Conservation (phyloP, 2,113 vertebrate species). For the Coregonus clupeaformis region DNA sequence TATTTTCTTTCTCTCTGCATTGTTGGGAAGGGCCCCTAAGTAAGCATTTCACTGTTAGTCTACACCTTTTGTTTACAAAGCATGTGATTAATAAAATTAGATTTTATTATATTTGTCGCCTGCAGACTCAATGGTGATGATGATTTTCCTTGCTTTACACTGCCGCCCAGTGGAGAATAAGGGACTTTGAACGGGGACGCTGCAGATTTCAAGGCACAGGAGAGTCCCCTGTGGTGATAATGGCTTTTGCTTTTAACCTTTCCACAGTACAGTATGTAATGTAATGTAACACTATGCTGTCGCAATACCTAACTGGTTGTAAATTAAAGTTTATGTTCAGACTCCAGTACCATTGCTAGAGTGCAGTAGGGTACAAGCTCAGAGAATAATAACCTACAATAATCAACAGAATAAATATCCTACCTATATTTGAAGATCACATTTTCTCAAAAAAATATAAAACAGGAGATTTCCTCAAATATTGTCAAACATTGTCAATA, state of each 20-base stretch:
- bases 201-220: neutral
- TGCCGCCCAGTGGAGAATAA: slow-evolving; percentile 53
- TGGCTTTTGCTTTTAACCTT: neutral
- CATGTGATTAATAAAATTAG: no score
- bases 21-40: no score
- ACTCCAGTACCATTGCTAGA: neutral
- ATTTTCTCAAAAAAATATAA: no score
- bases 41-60: no score
- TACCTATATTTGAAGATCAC: no score
- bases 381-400: no score
- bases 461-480: no score
- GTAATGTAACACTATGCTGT: neutral
- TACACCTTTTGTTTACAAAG: no score
- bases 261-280: neutral
- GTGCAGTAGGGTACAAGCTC: no score
- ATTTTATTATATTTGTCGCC: neutral
- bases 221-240: neutral
- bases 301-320: neutral
- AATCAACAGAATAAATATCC: no score
- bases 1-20: no score
- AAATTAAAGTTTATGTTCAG: neutral
- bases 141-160: slow-evolving; percentile 36
- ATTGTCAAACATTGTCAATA: no score
- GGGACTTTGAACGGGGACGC: neutral
- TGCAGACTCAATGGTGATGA: neutral